Base-by-base conservation (phyloP, 2,113 vertebrate species). In the Pluvialis apricaria region DNA sequence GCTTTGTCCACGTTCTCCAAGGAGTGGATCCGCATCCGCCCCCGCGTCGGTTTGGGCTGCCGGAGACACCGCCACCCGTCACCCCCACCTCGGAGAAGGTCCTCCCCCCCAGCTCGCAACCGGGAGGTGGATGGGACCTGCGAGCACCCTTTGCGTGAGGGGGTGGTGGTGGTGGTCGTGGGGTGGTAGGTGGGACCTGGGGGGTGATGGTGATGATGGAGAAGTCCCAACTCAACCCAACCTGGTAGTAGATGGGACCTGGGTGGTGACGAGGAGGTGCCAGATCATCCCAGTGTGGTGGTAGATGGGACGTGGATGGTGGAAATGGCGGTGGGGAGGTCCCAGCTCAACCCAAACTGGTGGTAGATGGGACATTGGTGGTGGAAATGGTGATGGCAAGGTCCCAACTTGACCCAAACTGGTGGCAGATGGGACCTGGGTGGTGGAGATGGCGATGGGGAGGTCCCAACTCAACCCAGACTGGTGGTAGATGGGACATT, bases 1-100 rank as follows among this genome's bases (percentile, higher is more conserved):
- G 99, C 99, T 92, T 99, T 99, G 97, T 99, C 99, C 66, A 99
- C 99, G 2, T 99, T 99, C 96, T 99, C 99, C 97, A 99, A 94
- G 18, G 98, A 99, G 94, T 99, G 99, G 97, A 99, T 99, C n/a
- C 99, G 97, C 99, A 99, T 99, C 22, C 99, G 99, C 36, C 99
- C 99, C 6, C 99, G 98, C 0, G 99, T 99, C 0, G 99, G 99
- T 54, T 98, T 98, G 8, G 99, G 99, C 99, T 99, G 93, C 36
- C 60, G 61, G 22, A 10, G 38, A 47, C 61, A 36, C 25, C 29
- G 4, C 6, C 15, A 38, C 3, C 19, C 1, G 0, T 10, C 38
- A 54, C 8, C 51, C 28, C 19, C 45, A 28, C 38, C 38, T 9
- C 15, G 26, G 26, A 49, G 54, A 60, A 40, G n/a, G 40, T 55